Evolutionary conservation across 2,113 vertebrate species (phyloP), one percentile per base, ranked within the genome.

Genomic region (Pangasianodon hypophthalmus): DNA sequence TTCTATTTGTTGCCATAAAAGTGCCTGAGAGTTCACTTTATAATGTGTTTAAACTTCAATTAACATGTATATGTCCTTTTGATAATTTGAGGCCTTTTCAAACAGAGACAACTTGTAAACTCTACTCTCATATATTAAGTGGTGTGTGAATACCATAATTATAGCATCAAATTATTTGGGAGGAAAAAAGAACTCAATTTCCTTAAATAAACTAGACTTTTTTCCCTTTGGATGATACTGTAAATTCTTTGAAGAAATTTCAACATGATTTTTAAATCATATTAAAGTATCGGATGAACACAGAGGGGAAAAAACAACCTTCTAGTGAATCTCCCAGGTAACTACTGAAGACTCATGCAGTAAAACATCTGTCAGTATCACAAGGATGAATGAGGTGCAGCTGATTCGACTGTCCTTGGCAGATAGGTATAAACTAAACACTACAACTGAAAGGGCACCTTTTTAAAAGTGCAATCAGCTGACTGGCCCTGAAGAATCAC

Each of bases 391-490:
- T 69, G 46, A 46, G 16, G 54, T 58, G 16, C 62, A 69, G 58
- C 87, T 88, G 88, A 89, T 89, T 90, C 60, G 84, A 71, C 67
- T 77, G 84, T 80, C 69, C 56, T 77, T 64, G 58, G 41, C 86
- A 91, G 64, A 88, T 77, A 83, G 77, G 83, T 91, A 77, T 85
- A 64, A 62, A 8, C 24, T 1, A 71, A 73, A 84, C 79, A 79
- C 0, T 71, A 71, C 67, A 71, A 62, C n/a, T n/a, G 26, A 88
- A 83, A 88, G 69, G 44, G 69, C 24, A 87, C 21, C 54, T 50
- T 90, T 88, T 54, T 84, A 71, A 80, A 87, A 91, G 71, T 64
- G 52, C 87, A 92, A 87, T 88, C 89, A 89, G 87, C 44, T 90
- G 81, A 81, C 84, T 9, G 46, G 8, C 58, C 18, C 46, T 89